Conservation (phyloP, 2,888 invertebrate genomes). For the Exocentrus adspersus region DNA sequence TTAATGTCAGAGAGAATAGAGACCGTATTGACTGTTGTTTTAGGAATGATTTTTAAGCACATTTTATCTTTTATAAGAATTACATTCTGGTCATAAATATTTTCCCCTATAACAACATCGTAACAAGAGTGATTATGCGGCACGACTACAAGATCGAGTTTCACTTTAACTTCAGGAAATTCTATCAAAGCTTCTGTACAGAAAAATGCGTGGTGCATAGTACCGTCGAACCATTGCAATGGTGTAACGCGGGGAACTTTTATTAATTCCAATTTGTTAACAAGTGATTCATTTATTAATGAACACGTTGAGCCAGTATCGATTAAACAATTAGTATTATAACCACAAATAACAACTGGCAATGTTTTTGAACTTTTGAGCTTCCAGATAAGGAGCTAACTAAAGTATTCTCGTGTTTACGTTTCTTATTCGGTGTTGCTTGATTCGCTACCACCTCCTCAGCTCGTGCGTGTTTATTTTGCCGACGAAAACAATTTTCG, state of each 20-base stretch:
- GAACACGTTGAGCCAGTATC: constrained; percentile 24
- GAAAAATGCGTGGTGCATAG: constrained; percentile 19
- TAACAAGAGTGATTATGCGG: neutral
- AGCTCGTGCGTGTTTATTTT: constrained; percentile 17
- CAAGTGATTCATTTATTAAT: constrained; percentile 26
- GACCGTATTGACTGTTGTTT: neutral
- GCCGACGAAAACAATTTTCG: constrained; percentile 21
- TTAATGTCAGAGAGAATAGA: neutral
- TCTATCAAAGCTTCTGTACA: constrained; percentile 15
- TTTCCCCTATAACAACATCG: constrained; percentile 13
- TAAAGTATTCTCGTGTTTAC: neutral
- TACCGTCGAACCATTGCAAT: constrained; percentile 29
- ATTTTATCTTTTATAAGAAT: constrained; percentile 11
- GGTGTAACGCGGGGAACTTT: constrained; percentile 21
- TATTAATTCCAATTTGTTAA: constrained; percentile 21
- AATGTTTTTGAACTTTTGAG: constrained; percentile 14
- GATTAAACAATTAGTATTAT: constrained; percentile 21
- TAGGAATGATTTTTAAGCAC: constrained; percentile 14
- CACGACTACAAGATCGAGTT: constrained; percentile 12
- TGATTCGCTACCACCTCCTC: neutral
- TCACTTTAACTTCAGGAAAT: constrained; percentile 22
- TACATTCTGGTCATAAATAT: constrained; percentile 21
- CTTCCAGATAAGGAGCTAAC: neutral
- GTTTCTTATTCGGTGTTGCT: neutral
- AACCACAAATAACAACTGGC: constrained; percentile 18